Percentiles rank a stretch among this genome's conserved stretches.
phyloP scores from a whole-genome alignment of 2,888 invertebrate genomes.

The Lampropteryx suffumata region DNA sequence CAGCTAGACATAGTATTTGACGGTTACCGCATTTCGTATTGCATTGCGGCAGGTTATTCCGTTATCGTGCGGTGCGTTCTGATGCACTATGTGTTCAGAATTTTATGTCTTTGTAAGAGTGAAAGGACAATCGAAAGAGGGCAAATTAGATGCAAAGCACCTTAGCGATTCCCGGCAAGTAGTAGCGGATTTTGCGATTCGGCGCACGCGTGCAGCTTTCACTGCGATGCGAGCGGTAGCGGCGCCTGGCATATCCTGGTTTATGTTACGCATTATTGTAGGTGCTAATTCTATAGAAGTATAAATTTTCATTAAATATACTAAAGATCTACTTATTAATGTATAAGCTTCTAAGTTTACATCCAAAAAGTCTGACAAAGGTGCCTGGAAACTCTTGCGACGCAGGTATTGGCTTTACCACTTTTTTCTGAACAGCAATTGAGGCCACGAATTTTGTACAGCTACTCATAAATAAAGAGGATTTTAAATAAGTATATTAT shows the following conservation, averaged over 20 bases:
- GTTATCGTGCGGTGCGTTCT: slow-evolving; percentile 17
- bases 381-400: too few species aligned
- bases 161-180: slow-evolving; percentile 73
- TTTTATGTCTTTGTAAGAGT: slow-evolving; percentile 52
- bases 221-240: too few species aligned
- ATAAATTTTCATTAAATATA: too few species aligned
- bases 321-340: too few species aligned
- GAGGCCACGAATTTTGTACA: slow-evolving; percentile 63
- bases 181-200: slow-evolving; percentile 60
- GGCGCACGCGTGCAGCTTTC: slow-evolving; percentile 73
- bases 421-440: slow-evolving; percentile 54
- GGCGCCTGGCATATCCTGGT: slow-evolving; percentile 64
- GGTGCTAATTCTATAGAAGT: neutral
- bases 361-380: too few species aligned
- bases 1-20: slow-evolving; percentile 14
- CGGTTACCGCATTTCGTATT: slow-evolving; percentile 25
- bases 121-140: slow-evolving; percentile 69
- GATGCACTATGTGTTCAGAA: slow-evolving; percentile 22
- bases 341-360: too few species aligned
- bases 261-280: slow-evolving; percentile 28
- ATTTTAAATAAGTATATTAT: slow-evolving; percentile 67
- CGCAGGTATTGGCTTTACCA: too few species aligned
- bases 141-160: slow-evolving; percentile 72
- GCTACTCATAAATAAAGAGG: slow-evolving; percentile 55
- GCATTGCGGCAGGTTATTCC: slow-evolving; percentile 26